Evolutionary conservation across 2,113 vertebrate genomes (phyloP).

Genomic region (Ptyas mucosa): DNA sequence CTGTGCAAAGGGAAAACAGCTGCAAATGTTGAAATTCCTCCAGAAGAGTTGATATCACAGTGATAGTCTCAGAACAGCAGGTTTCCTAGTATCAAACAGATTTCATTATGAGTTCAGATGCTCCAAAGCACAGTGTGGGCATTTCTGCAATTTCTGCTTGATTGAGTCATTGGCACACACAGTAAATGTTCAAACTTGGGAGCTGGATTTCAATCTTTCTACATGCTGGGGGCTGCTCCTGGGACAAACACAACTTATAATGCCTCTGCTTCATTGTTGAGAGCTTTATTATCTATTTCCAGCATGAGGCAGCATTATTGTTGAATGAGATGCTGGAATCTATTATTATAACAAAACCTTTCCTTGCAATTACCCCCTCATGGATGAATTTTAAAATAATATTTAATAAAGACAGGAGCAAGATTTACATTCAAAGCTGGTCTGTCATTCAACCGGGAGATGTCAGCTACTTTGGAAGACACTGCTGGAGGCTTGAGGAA

Average conservation of each 20-base stretch:
- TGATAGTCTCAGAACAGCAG: not conserved
- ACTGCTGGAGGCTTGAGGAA: not conserved
- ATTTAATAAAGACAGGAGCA: not conserved
- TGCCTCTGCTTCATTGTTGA: not conserved
- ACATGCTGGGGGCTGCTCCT: not conserved
- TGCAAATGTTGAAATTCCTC: conserved; percentile 14
- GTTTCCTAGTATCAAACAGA: not conserved
- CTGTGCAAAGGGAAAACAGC: not conserved
- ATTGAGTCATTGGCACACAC: not conserved
- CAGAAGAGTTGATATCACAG: not conserved
- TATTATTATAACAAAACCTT: not conserved
- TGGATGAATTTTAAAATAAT: not conserved
- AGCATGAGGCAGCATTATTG: not conserved
- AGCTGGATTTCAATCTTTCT: not conserved
- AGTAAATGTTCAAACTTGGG: not conserved
- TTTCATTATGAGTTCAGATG: conserved; percentile 17
- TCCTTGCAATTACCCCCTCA: not conserved
- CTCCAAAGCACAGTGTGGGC: not conserved
- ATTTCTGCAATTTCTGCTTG: not conserved
- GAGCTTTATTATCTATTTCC: not conserved
- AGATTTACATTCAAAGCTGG: not conserved
- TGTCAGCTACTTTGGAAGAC: not conserved
- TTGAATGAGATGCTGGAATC: not conserved
- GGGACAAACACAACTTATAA: not conserved
- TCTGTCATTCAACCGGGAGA: not conserved